phyloP scores from a whole-genome alignment of 2,797 vertebrate genomes.

The Bufotes viridis region DNA sequence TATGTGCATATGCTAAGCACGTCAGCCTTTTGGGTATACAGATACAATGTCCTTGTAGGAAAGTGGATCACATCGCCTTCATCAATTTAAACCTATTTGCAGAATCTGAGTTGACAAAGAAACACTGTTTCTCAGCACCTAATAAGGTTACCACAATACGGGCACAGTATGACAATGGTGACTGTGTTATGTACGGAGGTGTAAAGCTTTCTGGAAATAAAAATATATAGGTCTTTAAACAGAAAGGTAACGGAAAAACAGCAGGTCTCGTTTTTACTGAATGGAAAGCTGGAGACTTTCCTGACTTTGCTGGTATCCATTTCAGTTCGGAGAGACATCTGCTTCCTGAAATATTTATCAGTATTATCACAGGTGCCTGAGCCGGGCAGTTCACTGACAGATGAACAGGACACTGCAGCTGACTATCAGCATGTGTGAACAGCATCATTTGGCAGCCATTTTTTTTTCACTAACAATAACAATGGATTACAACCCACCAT shows the following conservation, averaged over 20 bases:
- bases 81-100: slow-evolving; percentile 11
- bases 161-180: slow-evolving; percentile 2
- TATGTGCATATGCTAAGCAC: slow-evolving; percentile 39
- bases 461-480: slow-evolving; percentile 22
- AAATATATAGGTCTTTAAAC: slow-evolving; percentile 30
- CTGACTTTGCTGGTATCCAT: slow-evolving; percentile 32
- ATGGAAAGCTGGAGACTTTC: slow-evolving; percentile 33
- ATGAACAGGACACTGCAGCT: slow-evolving; percentile 11
- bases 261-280: slow-evolving; percentile 37
- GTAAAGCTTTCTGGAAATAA: slow-evolving; percentile 26
- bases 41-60: slow-evolving; percentile 19
- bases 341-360: slow-evolving; percentile 50
- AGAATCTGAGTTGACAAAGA: slow-evolving; percentile 11
- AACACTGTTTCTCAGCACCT: slow-evolving; percentile 19
- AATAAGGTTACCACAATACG: background rate
- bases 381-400: slow-evolving; percentile 21
- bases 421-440: slow-evolving; percentile 2
- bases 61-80: slow-evolving; percentile 21
- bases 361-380: slow-evolving; percentile 38
- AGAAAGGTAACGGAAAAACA: slow-evolving; percentile 37
- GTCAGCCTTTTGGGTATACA: background rate
- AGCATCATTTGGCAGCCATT: background rate
- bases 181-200: background rate
- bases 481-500: background rate
- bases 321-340: slow-evolving; percentile 48